Base-by-base conservation (phyloP, 2,888 invertebrate species). In the Amiota minor region DNA sequence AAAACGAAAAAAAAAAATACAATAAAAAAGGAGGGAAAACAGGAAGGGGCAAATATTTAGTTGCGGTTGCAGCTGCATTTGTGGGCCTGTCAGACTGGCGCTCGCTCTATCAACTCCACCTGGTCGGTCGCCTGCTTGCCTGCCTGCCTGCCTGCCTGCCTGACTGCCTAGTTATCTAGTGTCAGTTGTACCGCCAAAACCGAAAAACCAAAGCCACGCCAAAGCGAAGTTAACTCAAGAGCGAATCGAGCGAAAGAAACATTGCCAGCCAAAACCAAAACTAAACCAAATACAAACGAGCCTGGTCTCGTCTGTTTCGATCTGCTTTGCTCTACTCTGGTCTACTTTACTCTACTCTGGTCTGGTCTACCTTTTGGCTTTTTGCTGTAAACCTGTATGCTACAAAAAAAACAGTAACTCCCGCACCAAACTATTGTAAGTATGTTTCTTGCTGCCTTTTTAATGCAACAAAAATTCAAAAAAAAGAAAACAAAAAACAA, bases 31-130 rank as follows among this genome's bases (percentile, higher is more conserved):
- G 50, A 67, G 2, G 9, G 12, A 18, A 65, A 1, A 16, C 10
- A 65, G 16, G 47, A 20, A 49, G 49, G 12, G 12, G 45, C 16
- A 6, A 62, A 35, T 45, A 53, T 64, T 47, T 65, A 53, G 72
- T 61, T 62, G 73, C 69, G 61, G 49, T 70, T 74, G 74, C 74
- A 70, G 72, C 74, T 50, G 71, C 71, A 47, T 61, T 72, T n/a
- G 8, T 56, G 70, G 70, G 46, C 59, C 67, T 53, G 20, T 67
- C 47, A 45, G 56, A 47, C 23, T 4, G 61, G 16, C 61, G 14
- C 23, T 14, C 46, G 45, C 2, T 64, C 45, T 16, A 55, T 23
- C 16, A 61, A 72, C 70, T 73, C 72, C 77, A 59, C n/a, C 67
- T 71, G 71, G 9, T n/a, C 12, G n/a, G 14, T 50, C 46, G 23